Base-by-base conservation (phyloP, 2,113 vertebrate species). In the Casuarius casuarius region DNA sequence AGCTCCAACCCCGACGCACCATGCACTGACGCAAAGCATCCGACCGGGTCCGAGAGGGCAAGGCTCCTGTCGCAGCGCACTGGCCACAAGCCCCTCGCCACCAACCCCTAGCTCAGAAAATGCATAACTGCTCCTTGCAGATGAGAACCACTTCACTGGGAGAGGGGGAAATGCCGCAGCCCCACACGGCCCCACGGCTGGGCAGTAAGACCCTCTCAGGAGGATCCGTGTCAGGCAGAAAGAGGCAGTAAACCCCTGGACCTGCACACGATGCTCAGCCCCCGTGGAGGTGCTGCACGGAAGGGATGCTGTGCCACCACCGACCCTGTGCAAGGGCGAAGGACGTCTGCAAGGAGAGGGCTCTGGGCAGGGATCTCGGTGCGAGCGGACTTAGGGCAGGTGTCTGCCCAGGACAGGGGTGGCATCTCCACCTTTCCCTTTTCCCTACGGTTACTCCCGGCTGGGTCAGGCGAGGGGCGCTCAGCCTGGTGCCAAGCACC, bases 141-240 rank as follows among this genome's bases (percentile, higher is more conserved):
- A 4, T 22, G 3, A 1, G 38, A 18, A 12, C 38, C 2, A 4
- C 11, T 56, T 65, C 44, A 9, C 2, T 0, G 2, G 51, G 56
- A 48, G 51, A 48, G 7, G 5, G 44, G 38, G 31, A 70, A 15
- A 0, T 7, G 10, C 23, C 15, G 4, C 59, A 58, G 82, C 29
- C 59, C 49, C 18, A 15, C 0, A 0, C 54, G 46, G 83, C 29
- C 63, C 49, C 18, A 13, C 0, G 0, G 38, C 51, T n/a, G 59
- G 66, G 63, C 59, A 58, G 22, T 1, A 1, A 54, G 51, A 25
- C 44, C 85, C 35, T 20, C 12, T 35, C 15, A 1, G 54, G 26
- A n/a, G 25, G 49, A 21, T 8, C 54, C 31, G 28, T 9, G 29
- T 52, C 46, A 12, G 46, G 10, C 7, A 28, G 52, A 31, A 89